Evolutionary conservation across 2,888 invertebrate species (phyloP).

Genomic region (Acrocyrtus sp.): DNA sequence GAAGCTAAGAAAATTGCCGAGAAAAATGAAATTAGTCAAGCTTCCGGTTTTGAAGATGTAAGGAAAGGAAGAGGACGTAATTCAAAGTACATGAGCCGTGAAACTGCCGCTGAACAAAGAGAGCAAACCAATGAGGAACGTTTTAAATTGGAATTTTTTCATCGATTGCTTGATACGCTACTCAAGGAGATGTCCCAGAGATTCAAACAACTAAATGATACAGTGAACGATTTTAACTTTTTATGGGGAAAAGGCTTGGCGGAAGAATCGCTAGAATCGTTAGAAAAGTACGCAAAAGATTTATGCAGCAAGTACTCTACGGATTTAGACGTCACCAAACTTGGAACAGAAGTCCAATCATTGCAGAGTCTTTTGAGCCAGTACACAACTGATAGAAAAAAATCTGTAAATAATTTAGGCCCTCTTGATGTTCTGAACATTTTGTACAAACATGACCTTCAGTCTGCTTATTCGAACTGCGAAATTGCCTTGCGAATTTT

Average conservation of each 20-base stretch:
- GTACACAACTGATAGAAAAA: background rate
- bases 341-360: conserved; percentile 3
- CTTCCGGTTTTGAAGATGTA: conserved; percentile 7
- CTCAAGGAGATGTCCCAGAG: background rate
- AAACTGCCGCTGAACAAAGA: background rate
- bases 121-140: background rate
- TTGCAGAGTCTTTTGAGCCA: background rate
- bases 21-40: background rate
- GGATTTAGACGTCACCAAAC: background rate
- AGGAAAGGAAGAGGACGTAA: background rate
- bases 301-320: background rate
- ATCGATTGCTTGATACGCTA: background rate
- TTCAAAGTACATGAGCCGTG: background rate
- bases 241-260: conserved; percentile 6
- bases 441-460: background rate
- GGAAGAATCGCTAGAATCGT: background rate
- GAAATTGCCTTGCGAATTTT: conserved; percentile 16
- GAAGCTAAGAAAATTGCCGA: background rate
- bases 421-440: conserved; percentile 11
- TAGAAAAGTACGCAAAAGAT: conserved; percentile 8
- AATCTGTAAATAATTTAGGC: background rate
- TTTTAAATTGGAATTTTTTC: conserved; percentile 17
- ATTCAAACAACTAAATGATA: background rate
- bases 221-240: background rate
- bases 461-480: background rate